Percentiles rank a stretch among this genome's conserved stretches.
phyloP scores from a whole-genome alignment of 2,888 invertebrate species.

The Odontocerum albicorne region DNA sequence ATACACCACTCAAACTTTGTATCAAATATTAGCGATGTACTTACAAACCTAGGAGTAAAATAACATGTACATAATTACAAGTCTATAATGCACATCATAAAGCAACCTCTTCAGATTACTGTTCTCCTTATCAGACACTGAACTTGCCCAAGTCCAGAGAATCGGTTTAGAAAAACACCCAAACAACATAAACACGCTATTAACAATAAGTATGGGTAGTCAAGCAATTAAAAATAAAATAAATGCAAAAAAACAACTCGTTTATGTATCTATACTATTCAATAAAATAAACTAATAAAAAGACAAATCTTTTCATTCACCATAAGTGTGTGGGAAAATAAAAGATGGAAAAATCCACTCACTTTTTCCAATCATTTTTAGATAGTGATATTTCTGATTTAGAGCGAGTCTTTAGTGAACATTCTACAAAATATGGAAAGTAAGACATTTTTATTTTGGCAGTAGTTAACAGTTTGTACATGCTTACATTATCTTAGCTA shows the following conservation, averaged over 20 bases:
- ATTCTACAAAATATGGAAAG: too few relatives aligned
- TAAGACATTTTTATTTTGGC: too few relatives aligned
- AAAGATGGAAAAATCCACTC: too few relatives aligned
- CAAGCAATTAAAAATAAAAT: slow-evolving; percentile 19
- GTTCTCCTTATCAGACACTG: neutral
- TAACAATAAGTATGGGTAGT: slow-evolving; percentile 9
- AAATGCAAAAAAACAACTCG: slow-evolving; percentile 26
- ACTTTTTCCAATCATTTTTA: too few relatives aligned
- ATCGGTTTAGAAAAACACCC: slow-evolving; percentile 1
- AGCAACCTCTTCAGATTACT: slow-evolving; percentile 4
- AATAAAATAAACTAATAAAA: slow-evolving; percentile 3
- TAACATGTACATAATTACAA: slow-evolving; percentile 12
- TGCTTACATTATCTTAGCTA: too few relatives aligned
- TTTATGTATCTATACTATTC: slow-evolving; percentile 4
- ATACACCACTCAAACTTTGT: slow-evolving; percentile 14
- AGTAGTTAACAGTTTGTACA: too few relatives aligned
- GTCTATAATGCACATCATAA: neutral
- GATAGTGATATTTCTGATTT: too few relatives aligned
- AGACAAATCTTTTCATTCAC: too few relatives aligned
- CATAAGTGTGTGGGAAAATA: too few relatives aligned
- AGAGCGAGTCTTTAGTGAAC: too few relatives aligned
- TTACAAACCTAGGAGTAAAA: slow-evolving; percentile 5
- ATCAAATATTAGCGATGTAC: neutral
- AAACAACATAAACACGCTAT: slow-evolving; percentile 10
- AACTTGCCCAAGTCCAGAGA: slow-evolving; percentile 2